Evolutionary conservation across 2,888 invertebrate species (phyloP), one percentile per base, ranked within the genome.

Genomic region (Drosophila meridiana): DNA sequence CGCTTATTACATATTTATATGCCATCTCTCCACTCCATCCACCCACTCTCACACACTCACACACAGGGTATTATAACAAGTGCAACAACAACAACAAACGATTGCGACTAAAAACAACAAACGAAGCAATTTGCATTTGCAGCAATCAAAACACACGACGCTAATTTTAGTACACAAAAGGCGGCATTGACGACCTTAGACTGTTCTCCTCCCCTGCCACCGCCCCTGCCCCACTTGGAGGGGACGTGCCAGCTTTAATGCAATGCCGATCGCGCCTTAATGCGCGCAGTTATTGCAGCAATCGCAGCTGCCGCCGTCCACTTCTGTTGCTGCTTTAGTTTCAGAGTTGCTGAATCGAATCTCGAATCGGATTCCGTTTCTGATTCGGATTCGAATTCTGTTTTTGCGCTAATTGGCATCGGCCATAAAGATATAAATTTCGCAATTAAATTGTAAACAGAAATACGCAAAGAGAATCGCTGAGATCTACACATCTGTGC

Each of bases 341-440:
- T 42, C 73, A 28, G 38, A 28, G 38, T 14, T 40, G 32, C 36
- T 36, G 36, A 40, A 28, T 38, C 55, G 36, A 26, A 38, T 26
- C 28, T 32, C 34, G 20, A 34, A 34, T 53, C 53, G 13, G 53
- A 38, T 34, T 52, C 34, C 4, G 11, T 61, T 28, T 20, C 55
- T 32, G 59, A 47, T 26, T 28, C 47, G 32, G 56, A 40, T 63
- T 9, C 56, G 8, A 58, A 57, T 61, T 36, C 62, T 34, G 56
- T 20, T n/a, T n/a, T 4, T 65, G 34, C 80, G 77, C 90, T 91
- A 91, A 91, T 91, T 91, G 91, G 91, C 91, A 90, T 87, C 90
- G 91, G 85, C 85, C 90, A 91, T 91, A 90, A 90, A 91, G 91
- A 80, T 87, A 87, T 87, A 77, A 89, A 87, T 82, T 84, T 80